Percentiles rank a stretch among this genome's conserved stretches.
Evolutionary conservation across 2,113 vertebrate species (phyloP).

Genomic region (Myanophis thanlyinensis): DNA sequence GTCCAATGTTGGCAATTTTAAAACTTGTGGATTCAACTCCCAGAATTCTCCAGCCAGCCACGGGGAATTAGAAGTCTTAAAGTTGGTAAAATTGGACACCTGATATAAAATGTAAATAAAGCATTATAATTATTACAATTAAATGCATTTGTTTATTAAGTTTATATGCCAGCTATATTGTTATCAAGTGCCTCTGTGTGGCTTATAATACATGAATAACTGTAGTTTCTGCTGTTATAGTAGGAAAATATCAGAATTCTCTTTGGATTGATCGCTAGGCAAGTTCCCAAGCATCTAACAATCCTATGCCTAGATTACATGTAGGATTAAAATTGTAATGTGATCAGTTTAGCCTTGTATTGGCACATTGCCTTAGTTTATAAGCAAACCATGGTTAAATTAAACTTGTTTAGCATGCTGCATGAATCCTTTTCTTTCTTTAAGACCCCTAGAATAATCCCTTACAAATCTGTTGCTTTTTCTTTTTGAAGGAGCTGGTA

Average conservation of each 20-base stretch:
- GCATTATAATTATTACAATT: background rate
- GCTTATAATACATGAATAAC: background rate
- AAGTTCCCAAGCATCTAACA: background rate
- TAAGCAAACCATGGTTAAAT: background rate
- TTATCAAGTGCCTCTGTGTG: background rate
- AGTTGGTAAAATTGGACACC: background rate
- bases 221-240: background rate
- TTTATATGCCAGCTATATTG: background rate
- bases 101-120: background rate
- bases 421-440: background rate
- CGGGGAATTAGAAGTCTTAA: background rate
- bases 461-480: conserved; percentile 29
- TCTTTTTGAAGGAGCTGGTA: conserved; percentile 80
- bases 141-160: background rate
- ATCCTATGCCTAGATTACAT: background rate
- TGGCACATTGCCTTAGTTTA: background rate
- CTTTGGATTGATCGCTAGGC: background rate
- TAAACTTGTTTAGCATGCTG: background rate
- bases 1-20: too few species aligned
- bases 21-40: too few species aligned
- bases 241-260: background rate
- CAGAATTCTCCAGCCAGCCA: too few species aligned
- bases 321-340: background rate
- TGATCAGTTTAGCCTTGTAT: background rate
- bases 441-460: background rate